These are phyloP conservation scores for Tursiops truncatus DNA, from an alignment of 2,113 vertebrate species.

Conservation along the genomic window DNA sequence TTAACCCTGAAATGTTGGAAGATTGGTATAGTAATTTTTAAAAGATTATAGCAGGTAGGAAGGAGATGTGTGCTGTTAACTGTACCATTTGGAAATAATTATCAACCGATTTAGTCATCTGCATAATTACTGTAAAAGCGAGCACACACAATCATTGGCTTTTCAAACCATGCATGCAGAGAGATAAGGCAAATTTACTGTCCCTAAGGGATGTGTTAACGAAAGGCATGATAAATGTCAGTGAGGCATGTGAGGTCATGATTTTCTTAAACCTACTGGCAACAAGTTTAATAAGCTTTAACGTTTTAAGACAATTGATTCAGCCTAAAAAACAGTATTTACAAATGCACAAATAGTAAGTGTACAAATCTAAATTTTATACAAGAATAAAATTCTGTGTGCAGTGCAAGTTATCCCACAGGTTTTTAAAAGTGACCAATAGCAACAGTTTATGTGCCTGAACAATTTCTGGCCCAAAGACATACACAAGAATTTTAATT, in stretches of 20 bases:
- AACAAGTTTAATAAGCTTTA: slow-evolving; percentile 64
- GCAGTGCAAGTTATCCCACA: slow-evolving; percentile 86
- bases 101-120: slow-evolving; percentile 49
- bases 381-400: slow-evolving; percentile 81
- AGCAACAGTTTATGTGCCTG: slow-evolving; percentile 52
- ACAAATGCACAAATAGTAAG: slow-evolving; percentile 80
- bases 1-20: slow-evolving; percentile 42
- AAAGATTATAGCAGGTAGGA: slow-evolving; percentile 56
- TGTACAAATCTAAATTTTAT: slow-evolving; percentile 77
- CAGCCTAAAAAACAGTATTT: slow-evolving; percentile 69
- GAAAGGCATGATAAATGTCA: slow-evolving; percentile 60
- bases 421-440: slow-evolving; percentile 69
- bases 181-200: slow-evolving; percentile 51
- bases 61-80: slow-evolving; percentile 9
- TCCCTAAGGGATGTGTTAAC: neutral
- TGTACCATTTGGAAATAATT: slow-evolving; percentile 13
- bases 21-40: neutral
- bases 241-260: slow-evolving; percentile 52
- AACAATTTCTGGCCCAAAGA: slow-evolving; percentile 48
- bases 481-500: slow-evolving; percentile 40
- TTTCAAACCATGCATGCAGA: slow-evolving; percentile 20
- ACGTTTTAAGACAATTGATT: slow-evolving; percentile 71
- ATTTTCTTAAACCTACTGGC: slow-evolving; percentile 67
- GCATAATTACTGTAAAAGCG: slow-evolving; percentile 20
- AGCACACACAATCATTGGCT: neutral